Percentiles rank a stretch among this genome's conserved stretches.
These are phyloP conservation scores for Protomyctophum bolini DNA, from an alignment of 2,113 vertebrate species.

Conservation along the genomic window DNA sequence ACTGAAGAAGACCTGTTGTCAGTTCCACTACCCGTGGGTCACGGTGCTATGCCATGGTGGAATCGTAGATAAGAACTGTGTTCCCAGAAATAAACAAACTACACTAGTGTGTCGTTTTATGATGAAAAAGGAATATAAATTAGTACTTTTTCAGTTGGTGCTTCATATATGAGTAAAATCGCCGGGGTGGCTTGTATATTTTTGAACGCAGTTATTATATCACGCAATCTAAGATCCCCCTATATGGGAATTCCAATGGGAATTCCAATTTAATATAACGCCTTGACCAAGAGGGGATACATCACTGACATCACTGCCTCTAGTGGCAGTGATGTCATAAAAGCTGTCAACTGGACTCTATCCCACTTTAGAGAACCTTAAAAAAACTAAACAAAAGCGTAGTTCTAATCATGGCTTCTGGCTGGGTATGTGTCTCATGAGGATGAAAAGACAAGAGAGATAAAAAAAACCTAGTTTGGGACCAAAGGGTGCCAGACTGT, in stretches of 20 bases:
- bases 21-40: no score
- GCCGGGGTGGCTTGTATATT: not conserved
- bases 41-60: no score
- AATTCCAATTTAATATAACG: not conserved
- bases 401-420: slow-evolving; percentile 48
- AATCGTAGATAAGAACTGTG: no score
- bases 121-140: no score
- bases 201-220: no score
- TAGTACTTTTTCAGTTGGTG: no score
- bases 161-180: not conserved
- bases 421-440: slow-evolving; percentile 33
- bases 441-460: slow-evolving; percentile 46
- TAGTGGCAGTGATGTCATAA: slow-evolving; percentile 2
- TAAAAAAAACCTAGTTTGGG: slow-evolving; percentile 33
- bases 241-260: not conserved
- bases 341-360: slow-evolving; percentile 36
- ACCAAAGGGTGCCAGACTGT: slow-evolving; percentile 61
- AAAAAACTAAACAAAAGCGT: slow-evolving; percentile 13
- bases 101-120: no score
- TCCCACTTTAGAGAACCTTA: slow-evolving; percentile 41
- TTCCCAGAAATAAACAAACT: no score
- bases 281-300: no score
- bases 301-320: no score
- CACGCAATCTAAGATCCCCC: no score
- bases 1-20: no score